Conservation (phyloP, 2,888 invertebrate genomes). For the Thera britannica region DNA sequence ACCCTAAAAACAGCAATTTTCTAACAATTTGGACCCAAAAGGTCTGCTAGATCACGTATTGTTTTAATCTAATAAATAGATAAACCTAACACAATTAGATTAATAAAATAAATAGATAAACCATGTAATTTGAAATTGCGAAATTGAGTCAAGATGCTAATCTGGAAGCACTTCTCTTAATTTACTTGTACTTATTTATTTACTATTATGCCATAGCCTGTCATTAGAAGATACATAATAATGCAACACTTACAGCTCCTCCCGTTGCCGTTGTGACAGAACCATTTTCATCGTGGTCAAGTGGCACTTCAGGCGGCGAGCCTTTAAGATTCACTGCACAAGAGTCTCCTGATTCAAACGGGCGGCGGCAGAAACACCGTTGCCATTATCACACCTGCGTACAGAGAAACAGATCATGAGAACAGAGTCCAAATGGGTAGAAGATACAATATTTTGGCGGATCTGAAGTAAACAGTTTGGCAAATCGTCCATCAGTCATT, state of each 20-base stretch:
- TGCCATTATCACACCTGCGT: conserved; percentile 81
- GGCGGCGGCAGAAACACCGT: conserved; percentile 75
- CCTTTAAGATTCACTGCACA: conserved; percentile 73
- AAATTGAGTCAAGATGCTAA: too few species aligned
- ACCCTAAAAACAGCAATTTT: too few species aligned
- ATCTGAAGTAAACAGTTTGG: too few species aligned
- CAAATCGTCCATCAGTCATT: too few species aligned
- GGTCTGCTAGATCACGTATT: too few species aligned
- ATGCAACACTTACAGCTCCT: conserved; percentile 95
- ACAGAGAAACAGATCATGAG: conserved; percentile 42
- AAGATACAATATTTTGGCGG: too few species aligned
- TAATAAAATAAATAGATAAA: too few species aligned
- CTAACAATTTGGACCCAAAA: too few species aligned
- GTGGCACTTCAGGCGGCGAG: conserved; percentile 71
- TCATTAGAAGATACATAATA: neutral
- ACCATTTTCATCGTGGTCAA: conserved; percentile 98
- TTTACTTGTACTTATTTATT: neutral
- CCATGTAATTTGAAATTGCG: too few species aligned
- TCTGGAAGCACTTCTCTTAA: too few species aligned
- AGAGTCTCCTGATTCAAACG: conserved; percentile 76
- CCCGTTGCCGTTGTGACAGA: conserved; percentile 99
- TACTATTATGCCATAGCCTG: neutral
- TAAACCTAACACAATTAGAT: too few species aligned
- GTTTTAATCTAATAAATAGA: too few species aligned
- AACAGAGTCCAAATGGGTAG: neutral